A percentile compares a stretch with the other conserved stretches of the same genome.
These are phyloP conservation scores for Oreonectes daqikongensis DNA, from an alignment of 2,797 vertebrate species.

Conservation along the genomic window DNA sequence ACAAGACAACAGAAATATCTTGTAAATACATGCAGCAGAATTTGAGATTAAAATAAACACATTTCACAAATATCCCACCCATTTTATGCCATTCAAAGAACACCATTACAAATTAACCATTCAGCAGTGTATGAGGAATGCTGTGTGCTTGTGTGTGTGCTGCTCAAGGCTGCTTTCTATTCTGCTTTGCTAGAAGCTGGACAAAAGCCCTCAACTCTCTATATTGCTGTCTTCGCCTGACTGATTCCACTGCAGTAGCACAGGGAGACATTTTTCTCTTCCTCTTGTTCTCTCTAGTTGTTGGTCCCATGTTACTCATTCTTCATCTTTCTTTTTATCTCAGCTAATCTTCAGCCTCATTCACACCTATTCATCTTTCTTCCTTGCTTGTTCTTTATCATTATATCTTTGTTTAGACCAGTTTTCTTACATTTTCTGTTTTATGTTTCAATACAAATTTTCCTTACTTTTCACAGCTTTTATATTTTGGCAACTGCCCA, in stretches of 20 bases:
- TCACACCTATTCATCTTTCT: neutral
- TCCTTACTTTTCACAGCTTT: neutral
- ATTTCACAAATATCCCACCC: neutral
- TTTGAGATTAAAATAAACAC: neutral
- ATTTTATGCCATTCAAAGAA: neutral
- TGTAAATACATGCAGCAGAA: neutral
- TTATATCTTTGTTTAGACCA: neutral
- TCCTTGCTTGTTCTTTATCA: neutral
- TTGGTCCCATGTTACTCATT: constrained; percentile 4
- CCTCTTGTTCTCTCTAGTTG: constrained; percentile 5
- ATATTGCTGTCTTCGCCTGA: constrained; percentile 40
- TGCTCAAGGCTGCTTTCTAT: constrained; percentile 37
- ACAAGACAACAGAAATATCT: neutral
- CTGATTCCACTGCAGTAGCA: constrained; percentile 27
- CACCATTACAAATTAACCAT: neutral
- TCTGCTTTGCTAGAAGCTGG: constrained; percentile 22
- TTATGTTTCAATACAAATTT: neutral
- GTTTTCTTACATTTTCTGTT: neutral
- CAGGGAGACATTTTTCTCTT: constrained; percentile 22
- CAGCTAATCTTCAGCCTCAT: neutral
- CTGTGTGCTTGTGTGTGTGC: constrained; percentile 1
- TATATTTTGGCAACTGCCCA: neutral
- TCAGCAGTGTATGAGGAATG: neutral
- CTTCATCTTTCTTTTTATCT: neutral
- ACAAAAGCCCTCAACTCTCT: constrained; percentile 35